These are phyloP conservation scores for Tokudaia muenninki DNA, from an alignment of 2,797 vertebrate genomes.

Conservation along the genomic window DNA sequence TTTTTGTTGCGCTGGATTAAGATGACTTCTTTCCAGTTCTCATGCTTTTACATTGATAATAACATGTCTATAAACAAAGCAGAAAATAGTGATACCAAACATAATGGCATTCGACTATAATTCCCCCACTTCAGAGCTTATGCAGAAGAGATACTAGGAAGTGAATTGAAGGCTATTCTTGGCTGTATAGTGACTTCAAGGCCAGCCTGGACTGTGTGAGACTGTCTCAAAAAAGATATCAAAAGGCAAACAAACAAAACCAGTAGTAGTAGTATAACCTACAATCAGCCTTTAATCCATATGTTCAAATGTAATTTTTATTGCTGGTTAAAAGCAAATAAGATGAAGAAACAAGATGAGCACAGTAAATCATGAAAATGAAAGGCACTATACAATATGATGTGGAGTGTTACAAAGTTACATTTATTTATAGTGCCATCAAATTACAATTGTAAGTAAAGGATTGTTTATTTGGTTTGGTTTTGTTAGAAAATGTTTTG, in stretches of 20 bases:
- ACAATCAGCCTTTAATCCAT: slow-evolving; percentile 25
- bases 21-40: slow-evolving; percentile 39
- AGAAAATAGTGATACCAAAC: neutral
- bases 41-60: neutral
- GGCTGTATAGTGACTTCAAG: neutral
- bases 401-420: slow-evolving; percentile 31
- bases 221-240: neutral
- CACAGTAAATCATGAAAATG: slow-evolving; percentile 26
- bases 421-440: slow-evolving; percentile 34
- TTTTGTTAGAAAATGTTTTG: neutral
- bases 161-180: neutral
- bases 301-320: slow-evolving; percentile 39
- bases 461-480: neutral
- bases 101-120: neutral
- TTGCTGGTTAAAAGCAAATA: slow-evolving; percentile 56
- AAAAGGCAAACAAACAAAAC: neutral
- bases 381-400: neutral
- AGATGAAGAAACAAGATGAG: slow-evolving; percentile 39
- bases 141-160: neutral
- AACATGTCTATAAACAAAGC: neutral
- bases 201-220: neutral
- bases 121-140: neutral
- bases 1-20: neutral
- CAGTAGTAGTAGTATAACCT: slow-evolving; percentile 19
- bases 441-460: slow-evolving; percentile 51